Percentiles rank a stretch among this genome's conserved stretches.
These are phyloP conservation scores for Pseudobourletiella spinata DNA, from an alignment of 1,140 invertebrate species.

Conservation along the genomic window DNA sequence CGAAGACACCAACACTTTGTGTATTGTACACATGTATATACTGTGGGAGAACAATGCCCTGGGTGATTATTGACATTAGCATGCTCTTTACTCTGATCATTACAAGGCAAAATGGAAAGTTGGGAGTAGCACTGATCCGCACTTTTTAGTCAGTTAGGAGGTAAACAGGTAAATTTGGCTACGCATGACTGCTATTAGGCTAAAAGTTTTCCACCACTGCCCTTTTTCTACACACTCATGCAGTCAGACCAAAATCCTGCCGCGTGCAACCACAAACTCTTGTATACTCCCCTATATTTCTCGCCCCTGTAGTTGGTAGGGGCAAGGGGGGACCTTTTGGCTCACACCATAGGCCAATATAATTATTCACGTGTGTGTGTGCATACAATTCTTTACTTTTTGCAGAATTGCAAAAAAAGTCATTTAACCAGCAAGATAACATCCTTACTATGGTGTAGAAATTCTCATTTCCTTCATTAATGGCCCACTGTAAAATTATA, in stretches of 20 bases:
- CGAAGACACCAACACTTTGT: not conserved
- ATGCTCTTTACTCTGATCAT: not conserved
- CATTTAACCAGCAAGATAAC: too few relatives aligned
- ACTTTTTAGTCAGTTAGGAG: slow-evolving; percentile 5
- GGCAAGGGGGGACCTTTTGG: not conserved
- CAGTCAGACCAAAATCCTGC: not conserved
- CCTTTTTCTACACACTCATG: not conserved
- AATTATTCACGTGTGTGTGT: too few relatives aligned
- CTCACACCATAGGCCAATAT: too few relatives aligned
- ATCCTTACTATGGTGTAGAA: too few relatives aligned
- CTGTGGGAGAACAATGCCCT: not conserved
- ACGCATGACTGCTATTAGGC: not conserved
- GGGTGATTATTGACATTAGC: not conserved
- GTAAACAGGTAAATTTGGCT: slow-evolving; percentile 4
- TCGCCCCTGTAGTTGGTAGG: not conserved
- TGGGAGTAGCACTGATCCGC: not conserved
- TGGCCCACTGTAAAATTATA: too few relatives aligned
- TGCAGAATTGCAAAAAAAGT: too few relatives aligned
- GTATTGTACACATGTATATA: not conserved
- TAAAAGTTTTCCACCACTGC: not conserved
- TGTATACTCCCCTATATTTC: not conserved
- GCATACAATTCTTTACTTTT: too few relatives aligned
- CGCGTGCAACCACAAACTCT: not conserved
- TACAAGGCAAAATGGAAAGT: slow-evolving; percentile 3
- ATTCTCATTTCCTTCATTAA: too few relatives aligned